Conservation (phyloP, 2,888 invertebrate species). For the Drosophila prolongata region DNA sequence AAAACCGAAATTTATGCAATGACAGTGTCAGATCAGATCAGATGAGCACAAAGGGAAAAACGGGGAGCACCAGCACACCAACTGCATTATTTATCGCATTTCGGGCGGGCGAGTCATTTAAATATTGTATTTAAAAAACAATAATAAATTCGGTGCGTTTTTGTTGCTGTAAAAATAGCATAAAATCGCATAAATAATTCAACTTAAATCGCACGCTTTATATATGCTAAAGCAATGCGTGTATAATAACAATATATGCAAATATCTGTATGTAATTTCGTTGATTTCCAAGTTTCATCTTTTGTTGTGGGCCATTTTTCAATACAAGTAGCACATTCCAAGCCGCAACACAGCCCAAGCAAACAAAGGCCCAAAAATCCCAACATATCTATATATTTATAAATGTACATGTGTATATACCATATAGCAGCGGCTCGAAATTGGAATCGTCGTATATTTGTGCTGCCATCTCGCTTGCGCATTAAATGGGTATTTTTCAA, state of each 20-base stretch:
- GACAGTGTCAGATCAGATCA: conserved; percentile 55
- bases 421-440: conserved; percentile 13
- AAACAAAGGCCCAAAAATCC: conserved; percentile 50
- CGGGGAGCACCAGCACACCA: conserved; percentile 15
- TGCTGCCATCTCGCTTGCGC: conserved; percentile 9
- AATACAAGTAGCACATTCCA: conserved; percentile 78
- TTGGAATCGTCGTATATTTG: conserved; percentile 6
- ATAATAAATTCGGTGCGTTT: conserved; percentile 55
- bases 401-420: conserved; percentile 1
- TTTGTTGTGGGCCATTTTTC: conserved; percentile 69
- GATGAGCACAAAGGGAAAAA: conserved; percentile 17
- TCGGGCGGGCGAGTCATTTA: conserved; percentile 63
- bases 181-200: conserved; percentile 70
- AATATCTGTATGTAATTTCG: conserved; percentile 30
- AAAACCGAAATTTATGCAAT: conserved; percentile 72
- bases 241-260: conserved; percentile 10
- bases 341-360: conserved; percentile 15
- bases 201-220: conserved; percentile 70
- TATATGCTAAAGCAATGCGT: conserved; percentile 22
- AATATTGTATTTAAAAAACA: conserved; percentile 74
- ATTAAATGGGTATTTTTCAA: conserved; percentile 53
- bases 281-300: conserved; percentile 52
- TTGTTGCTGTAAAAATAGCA: conserved; percentile 62
- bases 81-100: conserved; percentile 75
- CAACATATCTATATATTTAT: conserved; percentile 7